phyloP scores from a whole-genome alignment of 2,797 vertebrate species.

The Atherinosoma microstoma region DNA sequence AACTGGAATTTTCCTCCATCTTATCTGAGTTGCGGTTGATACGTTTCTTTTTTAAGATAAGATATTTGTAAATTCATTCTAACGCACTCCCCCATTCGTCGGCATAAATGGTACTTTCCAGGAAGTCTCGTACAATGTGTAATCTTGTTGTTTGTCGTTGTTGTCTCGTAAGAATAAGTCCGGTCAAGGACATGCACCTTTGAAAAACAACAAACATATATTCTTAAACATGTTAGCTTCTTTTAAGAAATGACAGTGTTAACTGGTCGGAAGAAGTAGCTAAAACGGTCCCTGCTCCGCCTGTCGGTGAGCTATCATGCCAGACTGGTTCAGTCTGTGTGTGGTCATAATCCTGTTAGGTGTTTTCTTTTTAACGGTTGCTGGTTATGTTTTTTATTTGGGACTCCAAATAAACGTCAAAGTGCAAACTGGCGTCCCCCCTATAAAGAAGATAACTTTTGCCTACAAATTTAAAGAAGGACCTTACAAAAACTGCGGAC shows the following conservation, averaged over 20 bases:
- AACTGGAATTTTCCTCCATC: too few relatives aligned
- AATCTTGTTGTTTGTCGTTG: background rate
- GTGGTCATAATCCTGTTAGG: slow-evolving; percentile 78
- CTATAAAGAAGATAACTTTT: slow-evolving; percentile 87
- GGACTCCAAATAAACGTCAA: slow-evolving; percentile 86
- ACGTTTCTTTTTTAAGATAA: background rate
- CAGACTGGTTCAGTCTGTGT: slow-evolving; percentile 86
- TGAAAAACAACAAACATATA: background rate
- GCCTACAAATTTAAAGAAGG: slow-evolving; percentile 92
- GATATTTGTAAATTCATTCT: background rate
- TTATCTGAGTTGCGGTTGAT: too few relatives aligned
- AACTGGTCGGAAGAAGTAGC: background rate
- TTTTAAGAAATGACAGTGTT: background rate
- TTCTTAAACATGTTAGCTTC: background rate
- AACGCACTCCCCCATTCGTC: background rate
- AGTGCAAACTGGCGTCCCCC: slow-evolving; percentile 88
- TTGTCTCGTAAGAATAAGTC: background rate
- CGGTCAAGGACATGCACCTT: background rate
- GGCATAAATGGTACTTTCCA: slow-evolving; percentile 67
- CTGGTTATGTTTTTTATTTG: slow-evolving; percentile 86
- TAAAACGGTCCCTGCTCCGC: background rate
- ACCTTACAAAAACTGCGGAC: slow-evolving; percentile 83
- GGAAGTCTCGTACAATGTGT: slow-evolving; percentile 55
- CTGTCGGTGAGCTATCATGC: slow-evolving; percentile 70
- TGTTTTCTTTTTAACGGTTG: slow-evolving; percentile 77